phyloP scores from a whole-genome alignment of 2,113 vertebrate species.

The Cottus gobio region DNA sequence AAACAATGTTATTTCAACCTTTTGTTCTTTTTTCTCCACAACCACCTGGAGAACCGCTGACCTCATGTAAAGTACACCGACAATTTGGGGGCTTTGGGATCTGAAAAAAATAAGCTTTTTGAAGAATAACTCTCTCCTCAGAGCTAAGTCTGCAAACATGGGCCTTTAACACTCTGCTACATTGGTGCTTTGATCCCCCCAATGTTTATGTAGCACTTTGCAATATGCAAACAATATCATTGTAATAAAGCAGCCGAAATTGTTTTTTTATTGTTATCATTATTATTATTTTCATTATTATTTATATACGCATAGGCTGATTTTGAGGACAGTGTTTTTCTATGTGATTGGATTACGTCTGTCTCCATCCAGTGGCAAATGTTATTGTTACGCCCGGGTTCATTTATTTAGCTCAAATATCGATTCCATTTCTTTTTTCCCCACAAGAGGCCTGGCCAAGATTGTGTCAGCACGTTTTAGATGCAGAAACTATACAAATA shows the following conservation, averaged over 20 bases:
- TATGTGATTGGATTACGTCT: background rate
- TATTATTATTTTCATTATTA: too few relatives aligned
- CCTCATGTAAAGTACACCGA: background rate
- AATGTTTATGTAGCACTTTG: background rate
- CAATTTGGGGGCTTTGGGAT: background rate
- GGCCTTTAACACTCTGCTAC: background rate
- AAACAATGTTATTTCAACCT: background rate
- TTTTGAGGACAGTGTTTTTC: background rate
- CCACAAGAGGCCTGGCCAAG: background rate
- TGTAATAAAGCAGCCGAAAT: background rate
- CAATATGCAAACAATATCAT: background rate
- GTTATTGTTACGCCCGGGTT: background rate
- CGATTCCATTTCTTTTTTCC: background rate
- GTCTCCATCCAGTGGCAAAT: constrained; percentile 47
- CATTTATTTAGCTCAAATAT: background rate
- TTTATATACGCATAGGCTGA: background rate
- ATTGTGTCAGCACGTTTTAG: constrained; percentile 17
- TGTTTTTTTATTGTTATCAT: background rate
- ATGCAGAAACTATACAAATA: constrained; percentile 1
- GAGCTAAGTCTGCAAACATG: background rate
- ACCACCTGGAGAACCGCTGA: background rate
- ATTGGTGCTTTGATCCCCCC: background rate
- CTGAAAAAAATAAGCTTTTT: background rate
- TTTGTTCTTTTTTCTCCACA: background rate
- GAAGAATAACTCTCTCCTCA: background rate